phyloP scores from a whole-genome alignment of 2,888 invertebrate species.

The Cordylochernes scorpioides region DNA sequence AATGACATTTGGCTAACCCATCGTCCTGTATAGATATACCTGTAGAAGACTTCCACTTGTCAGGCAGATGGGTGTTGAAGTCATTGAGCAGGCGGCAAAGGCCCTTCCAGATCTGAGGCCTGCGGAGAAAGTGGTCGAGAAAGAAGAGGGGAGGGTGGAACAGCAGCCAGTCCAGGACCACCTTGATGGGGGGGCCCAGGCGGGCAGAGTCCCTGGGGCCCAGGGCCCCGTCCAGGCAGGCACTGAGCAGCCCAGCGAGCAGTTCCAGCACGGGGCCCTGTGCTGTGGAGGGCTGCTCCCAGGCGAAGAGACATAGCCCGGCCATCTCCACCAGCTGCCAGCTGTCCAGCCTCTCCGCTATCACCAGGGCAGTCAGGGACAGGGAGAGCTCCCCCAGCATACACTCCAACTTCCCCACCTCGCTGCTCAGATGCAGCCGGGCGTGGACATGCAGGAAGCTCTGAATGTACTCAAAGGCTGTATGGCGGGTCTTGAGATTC shows the following conservation, averaged over 20 bases:
- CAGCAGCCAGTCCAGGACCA: constrained; percentile 43
- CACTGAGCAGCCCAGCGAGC: no score
- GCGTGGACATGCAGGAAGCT: constrained; percentile 36
- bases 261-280: no score
- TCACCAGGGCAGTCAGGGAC: constrained; percentile 43
- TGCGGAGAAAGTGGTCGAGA: constrained; percentile 11
- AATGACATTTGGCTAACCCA: no score
- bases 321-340: constrained; percentile 51
- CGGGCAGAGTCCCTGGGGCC: no score
- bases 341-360: constrained; percentile 45
- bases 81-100: constrained; percentile 44
- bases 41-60: no score
- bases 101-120: constrained; percentile 43
- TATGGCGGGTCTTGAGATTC: constrained; percentile 33
- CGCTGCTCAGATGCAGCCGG: constrained; percentile 20
- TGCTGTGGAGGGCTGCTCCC: no score
- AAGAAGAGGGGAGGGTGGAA: constrained; percentile 29
- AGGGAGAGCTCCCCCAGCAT: constrained; percentile 37
- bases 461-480: constrained; percentile 30
- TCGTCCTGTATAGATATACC: no score
- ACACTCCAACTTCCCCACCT: constrained; percentile 33
- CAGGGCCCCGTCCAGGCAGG: no score
- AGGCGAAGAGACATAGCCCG: constrained; percentile 43
- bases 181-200: no score
- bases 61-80: no score